A percentile compares a stretch with the other conserved stretches of the same genome.
Conservation (phyloP, 1,140 invertebrate species). For the Euglossa dilemma region DNA sequence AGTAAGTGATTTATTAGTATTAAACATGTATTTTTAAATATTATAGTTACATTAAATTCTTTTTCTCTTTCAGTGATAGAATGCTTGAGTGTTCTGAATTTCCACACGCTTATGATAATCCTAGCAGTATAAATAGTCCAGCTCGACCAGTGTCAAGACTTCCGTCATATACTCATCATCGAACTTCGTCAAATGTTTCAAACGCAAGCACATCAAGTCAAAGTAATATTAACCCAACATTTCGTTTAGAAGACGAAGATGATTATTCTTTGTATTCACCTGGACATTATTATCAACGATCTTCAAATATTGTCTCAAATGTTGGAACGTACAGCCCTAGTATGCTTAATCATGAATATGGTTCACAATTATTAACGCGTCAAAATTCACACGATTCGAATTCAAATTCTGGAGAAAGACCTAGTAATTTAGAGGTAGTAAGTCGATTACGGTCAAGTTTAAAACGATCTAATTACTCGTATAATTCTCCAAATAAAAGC, state of each 20-base stretch:
- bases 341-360: constrained; percentile 78
- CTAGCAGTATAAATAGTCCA: constrained; percentile 82
- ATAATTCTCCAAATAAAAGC: constrained; percentile 82
- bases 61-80: constrained; percentile 73
- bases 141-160: constrained; percentile 81
- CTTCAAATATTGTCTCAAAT: constrained; percentile 66
- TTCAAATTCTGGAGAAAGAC: constrained; percentile 84
- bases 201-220: constrained; percentile 85
- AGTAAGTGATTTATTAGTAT: constrained; percentile 69
- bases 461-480: constrained; percentile 86
- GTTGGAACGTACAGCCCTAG: constrained; percentile 66
- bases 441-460: constrained; percentile 89
- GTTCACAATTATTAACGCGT: constrained; percentile 81
- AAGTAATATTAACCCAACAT: constrained; percentile 84
- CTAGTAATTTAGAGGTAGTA: constrained; percentile 87
- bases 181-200: constrained; percentile 89
- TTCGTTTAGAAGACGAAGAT: constrained; percentile 86
- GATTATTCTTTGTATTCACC: constrained; percentile 81
- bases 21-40: background rate
- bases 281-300: constrained; percentile 73
- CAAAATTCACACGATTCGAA: constrained; percentile 84
- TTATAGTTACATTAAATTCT: constrained; percentile 3
- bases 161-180: constrained; percentile 83
- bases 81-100: constrained; percentile 79
- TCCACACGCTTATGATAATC: constrained; percentile 85